Base-by-base conservation (phyloP, 1,140 invertebrate species). In the Drosophila kurseongensis region DNA sequence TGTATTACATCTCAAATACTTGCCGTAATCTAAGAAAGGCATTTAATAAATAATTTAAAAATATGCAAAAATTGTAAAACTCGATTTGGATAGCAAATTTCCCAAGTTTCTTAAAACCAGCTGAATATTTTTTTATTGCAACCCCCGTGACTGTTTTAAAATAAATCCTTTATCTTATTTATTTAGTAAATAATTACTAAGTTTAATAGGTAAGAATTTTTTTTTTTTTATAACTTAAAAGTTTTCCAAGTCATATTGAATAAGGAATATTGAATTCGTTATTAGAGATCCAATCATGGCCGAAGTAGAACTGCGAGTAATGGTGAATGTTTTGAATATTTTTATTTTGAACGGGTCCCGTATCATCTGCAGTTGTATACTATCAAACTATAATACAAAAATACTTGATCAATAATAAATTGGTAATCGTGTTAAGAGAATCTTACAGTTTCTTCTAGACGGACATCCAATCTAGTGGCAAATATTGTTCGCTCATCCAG, bases 221-320 rank as follows among this genome's bases (percentile, higher is more conserved):
- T n/a, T n/a, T n/a, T n/a, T n/a, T n/a, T n/a, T n/a, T n/a, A n/a
- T n/a, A n/a, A n/a, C n/a, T 56, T 35, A 63, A 52, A 52, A 75
- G 14, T 74, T 7, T 38, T 74, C 42, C 40, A 75, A 57, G n/a
- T 75, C 73, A 36, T 58, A 75, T 48, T 75, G 72, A 18, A 75
- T 63, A 0, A 75, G 27, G 16, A 40, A 51, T 44, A 73, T 51
- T 4, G 32, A 35, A 35, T 73, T n/a, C 3, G 5, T 16, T 29
- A 73, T 41, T 1, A 75, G 4, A n/a, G 68, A 73, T 10, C 59
- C 36, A n/a, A 29, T 7, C 51, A 75, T 35, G n/a, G 35, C 32
- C 0, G 16, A 29, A 6, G 38, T 44, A 3, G 12, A 9, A 16
- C 10, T 23, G 8, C 69, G 32, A 9, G 18, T 14, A 1, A 51